phyloP scores from a whole-genome alignment of 2,113 vertebrate genomes.

The Galbula dea region DNA sequence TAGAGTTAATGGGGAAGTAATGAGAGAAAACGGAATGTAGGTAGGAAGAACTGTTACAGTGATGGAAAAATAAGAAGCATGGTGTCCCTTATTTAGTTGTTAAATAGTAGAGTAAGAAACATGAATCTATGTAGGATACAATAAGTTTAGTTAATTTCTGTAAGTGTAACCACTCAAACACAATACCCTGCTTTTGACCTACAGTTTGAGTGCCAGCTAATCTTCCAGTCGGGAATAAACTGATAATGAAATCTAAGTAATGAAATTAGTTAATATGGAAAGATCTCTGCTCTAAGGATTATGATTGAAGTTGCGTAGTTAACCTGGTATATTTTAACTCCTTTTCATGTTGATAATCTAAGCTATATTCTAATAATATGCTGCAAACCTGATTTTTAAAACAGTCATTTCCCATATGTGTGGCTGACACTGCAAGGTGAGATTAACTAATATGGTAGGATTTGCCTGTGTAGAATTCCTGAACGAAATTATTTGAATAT shows the following conservation, averaged over 20 bases:
- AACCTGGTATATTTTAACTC: neutral
- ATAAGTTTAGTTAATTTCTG: neutral
- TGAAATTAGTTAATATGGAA: neutral
- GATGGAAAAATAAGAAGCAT: neutral
- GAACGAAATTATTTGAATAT: neutral
- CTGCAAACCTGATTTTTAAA: neutral
- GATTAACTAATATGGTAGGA: neutral
- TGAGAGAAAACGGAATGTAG: neutral
- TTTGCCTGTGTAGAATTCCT: neutral
- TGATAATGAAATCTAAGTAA: neutral
- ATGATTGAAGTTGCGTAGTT: neutral
- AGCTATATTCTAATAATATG: neutral
- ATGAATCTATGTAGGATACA: neutral
- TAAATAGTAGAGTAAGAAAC: neutral
- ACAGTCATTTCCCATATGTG: neutral
- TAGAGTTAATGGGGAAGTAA: neutral
- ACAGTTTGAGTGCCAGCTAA: neutral
- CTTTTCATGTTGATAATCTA: neutral
- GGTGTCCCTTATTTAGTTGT: neutral
- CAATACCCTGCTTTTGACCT: neutral
- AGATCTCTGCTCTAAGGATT: neutral
- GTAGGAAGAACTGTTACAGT: neutral
- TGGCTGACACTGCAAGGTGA: neutral
- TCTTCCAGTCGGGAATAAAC: neutral
- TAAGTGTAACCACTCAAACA: neutral